These are phyloP conservation scores for Astreopora myriophthalma DNA, from an alignment of 64 coral and sea anemone species.

Conservation along the genomic window DNA sequence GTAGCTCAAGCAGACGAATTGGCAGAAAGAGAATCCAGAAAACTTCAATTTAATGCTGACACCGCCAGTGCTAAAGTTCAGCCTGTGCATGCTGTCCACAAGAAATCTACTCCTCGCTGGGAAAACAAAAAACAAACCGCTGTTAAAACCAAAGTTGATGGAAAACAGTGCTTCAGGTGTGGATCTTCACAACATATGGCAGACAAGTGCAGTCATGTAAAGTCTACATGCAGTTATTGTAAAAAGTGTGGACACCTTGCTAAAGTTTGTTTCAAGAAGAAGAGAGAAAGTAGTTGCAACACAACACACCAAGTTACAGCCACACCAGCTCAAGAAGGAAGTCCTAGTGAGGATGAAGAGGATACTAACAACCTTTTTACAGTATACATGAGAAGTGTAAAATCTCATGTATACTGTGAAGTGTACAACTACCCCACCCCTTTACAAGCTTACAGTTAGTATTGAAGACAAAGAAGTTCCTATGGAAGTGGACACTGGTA, in stretches of 20 bases:
- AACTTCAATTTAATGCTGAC: constrained; percentile 9
- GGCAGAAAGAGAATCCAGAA: constrained; percentile 70
- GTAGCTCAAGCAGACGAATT: constrained; percentile 66
- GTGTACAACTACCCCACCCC: neutral
- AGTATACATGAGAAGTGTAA: constrained; percentile 59
- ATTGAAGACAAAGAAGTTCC: constrained; percentile 16
- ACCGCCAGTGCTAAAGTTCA: constrained; percentile 5
- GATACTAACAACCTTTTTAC: neutral
- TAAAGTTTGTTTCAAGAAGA: constrained; percentile 56
- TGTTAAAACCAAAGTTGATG: neutral
- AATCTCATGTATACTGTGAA: neutral
- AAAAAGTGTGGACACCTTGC: constrained; percentile 57
- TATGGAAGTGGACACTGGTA: constrained; percentile 71
- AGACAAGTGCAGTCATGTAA: constrained; percentile 39
- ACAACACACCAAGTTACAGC: constrained; percentile 49
- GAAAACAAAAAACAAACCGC: constrained; percentile 22
- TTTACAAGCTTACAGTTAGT: constrained; percentile 62
- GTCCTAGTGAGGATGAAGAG: neutral
- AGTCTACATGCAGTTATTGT: constrained; percentile 52
- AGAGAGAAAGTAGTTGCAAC: constrained; percentile 31
- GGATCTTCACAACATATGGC: constrained; percentile 63
- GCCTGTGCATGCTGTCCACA: constrained; percentile 16
- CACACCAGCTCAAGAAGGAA: neutral
- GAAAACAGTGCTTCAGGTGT: constrained; percentile 64
- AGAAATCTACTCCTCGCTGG: neutral